Percentiles rank a stretch among this genome's conserved stretches.
phyloP scores from a whole-genome alignment of 2,888 invertebrate genomes.

The Pristionchus fissidentatus region DNA sequence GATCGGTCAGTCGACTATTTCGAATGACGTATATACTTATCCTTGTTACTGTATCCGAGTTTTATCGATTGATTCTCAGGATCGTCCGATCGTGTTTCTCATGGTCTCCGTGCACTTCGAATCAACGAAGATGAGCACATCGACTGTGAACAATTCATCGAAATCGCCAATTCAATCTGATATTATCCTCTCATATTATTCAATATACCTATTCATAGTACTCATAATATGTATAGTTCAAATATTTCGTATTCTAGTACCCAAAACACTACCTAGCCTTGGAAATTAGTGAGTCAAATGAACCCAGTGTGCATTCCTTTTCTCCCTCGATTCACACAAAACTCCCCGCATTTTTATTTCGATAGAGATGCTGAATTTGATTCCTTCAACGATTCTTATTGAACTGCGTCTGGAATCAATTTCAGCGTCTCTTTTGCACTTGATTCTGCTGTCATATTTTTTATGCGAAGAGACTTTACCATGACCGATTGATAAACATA shows the following conservation, averaged over 20 bases:
- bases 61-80: not conserved
- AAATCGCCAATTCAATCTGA: constrained; percentile 39
- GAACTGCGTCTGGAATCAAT: not conserved
- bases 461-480: not conserved
- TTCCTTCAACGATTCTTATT: not conserved
- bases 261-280: no score
- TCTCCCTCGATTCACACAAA: no score
- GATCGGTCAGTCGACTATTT: constrained; percentile 1
- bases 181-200: not conserved
- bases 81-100: not conserved
- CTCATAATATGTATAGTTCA: no score
- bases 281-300: no score
- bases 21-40: not conserved
- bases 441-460: constrained; percentile 21
- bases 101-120: constrained; percentile 14
- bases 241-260: no score
- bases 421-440: not conserved
- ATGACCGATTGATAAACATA: not conserved
- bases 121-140: constrained; percentile 42
- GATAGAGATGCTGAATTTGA: not conserved
- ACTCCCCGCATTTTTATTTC: not conserved
- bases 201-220: not conserved
- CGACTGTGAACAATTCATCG: constrained; percentile 44
- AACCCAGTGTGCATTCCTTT: not conserved
- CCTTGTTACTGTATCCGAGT: not conserved